Percentiles rank a stretch among this genome's conserved stretches.
These are phyloP conservation scores for Drosophila nasuta DNA, from an alignment of 1,140 invertebrate genomes.

Conservation along the genomic window DNA sequence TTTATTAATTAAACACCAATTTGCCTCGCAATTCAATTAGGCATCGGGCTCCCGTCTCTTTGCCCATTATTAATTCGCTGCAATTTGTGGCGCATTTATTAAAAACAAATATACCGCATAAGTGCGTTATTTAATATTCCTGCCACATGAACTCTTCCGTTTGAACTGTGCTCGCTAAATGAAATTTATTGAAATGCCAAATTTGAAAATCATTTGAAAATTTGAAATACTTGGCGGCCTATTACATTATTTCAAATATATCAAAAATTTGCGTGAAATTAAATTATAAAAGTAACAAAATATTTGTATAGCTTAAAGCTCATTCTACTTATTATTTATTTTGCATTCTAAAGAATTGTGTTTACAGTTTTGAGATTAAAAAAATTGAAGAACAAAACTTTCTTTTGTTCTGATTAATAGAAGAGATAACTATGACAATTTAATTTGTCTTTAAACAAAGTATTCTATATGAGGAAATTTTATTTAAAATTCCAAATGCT, in stretches of 20 bases:
- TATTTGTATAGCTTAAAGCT: no score
- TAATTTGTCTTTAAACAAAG: no score
- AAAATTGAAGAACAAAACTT: no score
- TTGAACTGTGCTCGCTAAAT: background rate
- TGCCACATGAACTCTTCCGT: background rate
- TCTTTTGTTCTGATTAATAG: no score
- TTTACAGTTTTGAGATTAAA: no score
- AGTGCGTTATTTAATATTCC: slow-evolving; percentile 40
- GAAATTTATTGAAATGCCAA: slow-evolving; percentile 6
- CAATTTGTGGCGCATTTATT: slow-evolving; percentile 44
- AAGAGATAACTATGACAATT: no score
- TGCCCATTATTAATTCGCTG: slow-evolving; percentile 25
- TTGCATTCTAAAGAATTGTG: no score
- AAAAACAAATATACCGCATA: slow-evolving; percentile 35
- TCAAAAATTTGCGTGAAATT: background rate
- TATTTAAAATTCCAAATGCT: no score
- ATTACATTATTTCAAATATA: background rate
- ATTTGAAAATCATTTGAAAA: background rate
- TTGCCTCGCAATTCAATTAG: slow-evolving; percentile 70
- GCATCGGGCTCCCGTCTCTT: slow-evolving; percentile 8
- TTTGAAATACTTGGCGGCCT: background rate
- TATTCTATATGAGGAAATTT: no score
- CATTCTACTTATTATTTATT: no score
- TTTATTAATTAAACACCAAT: slow-evolving; percentile 81
- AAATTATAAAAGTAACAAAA: no score